phyloP scores from a whole-genome alignment of 2,888 invertebrate species.

The Drosophila lutescens region DNA sequence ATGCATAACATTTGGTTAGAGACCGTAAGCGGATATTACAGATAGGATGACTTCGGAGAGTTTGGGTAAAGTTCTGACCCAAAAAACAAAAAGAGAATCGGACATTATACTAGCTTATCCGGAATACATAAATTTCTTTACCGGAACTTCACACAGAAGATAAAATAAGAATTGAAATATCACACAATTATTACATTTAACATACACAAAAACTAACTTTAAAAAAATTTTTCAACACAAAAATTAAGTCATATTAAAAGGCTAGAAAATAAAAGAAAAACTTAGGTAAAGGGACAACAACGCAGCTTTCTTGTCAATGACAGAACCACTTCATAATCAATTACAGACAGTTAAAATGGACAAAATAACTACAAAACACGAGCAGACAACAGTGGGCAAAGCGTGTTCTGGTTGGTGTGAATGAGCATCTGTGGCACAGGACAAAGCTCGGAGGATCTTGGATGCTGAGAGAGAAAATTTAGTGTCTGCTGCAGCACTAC shows the following conservation, averaged over 20 bases:
- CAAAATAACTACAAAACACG: conserved; percentile 30
- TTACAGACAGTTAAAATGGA: conserved; percentile 6
- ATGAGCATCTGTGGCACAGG: conserved; percentile 25
- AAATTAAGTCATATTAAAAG: neutral
- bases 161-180: neutral
- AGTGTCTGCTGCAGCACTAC: conserved; percentile 51
- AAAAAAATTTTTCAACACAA: neutral
- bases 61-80: neutral
- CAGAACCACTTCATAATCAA: conserved; percentile 12
- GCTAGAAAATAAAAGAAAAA: neutral
- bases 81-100: conserved; percentile 11
- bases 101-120: neutral
- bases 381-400: conserved; percentile 43
- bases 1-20: neutral
- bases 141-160: neutral
- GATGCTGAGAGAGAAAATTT: conserved; percentile 4
- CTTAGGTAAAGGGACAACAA: conserved; percentile 8
- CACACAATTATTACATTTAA: conserved; percentile 13
- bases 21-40: neutral
- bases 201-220: neutral
- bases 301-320: conserved; percentile 27
- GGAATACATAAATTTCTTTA: neutral
- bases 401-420: conserved; percentile 32
- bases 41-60: neutral
- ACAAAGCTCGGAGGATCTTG: conserved; percentile 25